phyloP scores from a whole-genome alignment of 2,888 invertebrate species.

The Mesorhabditis belari region DNA sequence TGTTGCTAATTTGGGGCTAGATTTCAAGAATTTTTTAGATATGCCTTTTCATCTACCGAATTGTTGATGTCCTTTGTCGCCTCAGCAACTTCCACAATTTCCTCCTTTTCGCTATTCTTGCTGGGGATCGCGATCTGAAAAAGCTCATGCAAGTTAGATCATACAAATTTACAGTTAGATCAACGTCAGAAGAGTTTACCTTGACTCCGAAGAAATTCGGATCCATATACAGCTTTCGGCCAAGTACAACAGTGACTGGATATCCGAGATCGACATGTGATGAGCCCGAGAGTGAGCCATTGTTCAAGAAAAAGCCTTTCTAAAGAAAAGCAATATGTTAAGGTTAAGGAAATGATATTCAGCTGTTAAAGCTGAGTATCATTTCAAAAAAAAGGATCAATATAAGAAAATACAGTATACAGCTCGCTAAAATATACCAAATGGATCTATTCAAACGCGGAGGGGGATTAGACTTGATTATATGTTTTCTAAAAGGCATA shows the following conservation, averaged over 20 bases:
- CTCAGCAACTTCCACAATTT: not conserved
- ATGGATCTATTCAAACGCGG: too few relatives aligned
- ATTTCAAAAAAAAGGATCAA: too few relatives aligned
- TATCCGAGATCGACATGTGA: constrained; percentile 37
- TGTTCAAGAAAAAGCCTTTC: constrained; percentile 6
- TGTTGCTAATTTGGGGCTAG: constrained; percentile 42
- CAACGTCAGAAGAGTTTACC: too few relatives aligned
- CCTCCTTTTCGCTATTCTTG: not conserved
- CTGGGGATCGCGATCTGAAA: not conserved
- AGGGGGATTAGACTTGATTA: too few relatives aligned
- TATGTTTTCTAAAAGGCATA: too few relatives aligned
- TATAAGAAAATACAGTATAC: too few relatives aligned
- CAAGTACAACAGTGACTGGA: constrained; percentile 49
- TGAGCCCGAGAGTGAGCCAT: constrained; percentile 7
- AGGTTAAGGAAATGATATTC: not conserved
- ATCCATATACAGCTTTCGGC: constrained; percentile 48
- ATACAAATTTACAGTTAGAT: too few relatives aligned
- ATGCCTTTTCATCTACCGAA: not conserved
- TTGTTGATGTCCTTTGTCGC: not conserved
- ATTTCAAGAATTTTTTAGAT: constrained; percentile 4
- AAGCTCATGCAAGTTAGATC: too few relatives aligned
- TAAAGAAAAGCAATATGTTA: not conserved
- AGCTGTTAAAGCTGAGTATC: too few relatives aligned
- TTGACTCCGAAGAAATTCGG: constrained; percentile 51
- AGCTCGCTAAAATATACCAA: too few relatives aligned